Evolutionary conservation across 2,888 invertebrate species (phyloP).

Genomic region (Cantharis rufa): DNA sequence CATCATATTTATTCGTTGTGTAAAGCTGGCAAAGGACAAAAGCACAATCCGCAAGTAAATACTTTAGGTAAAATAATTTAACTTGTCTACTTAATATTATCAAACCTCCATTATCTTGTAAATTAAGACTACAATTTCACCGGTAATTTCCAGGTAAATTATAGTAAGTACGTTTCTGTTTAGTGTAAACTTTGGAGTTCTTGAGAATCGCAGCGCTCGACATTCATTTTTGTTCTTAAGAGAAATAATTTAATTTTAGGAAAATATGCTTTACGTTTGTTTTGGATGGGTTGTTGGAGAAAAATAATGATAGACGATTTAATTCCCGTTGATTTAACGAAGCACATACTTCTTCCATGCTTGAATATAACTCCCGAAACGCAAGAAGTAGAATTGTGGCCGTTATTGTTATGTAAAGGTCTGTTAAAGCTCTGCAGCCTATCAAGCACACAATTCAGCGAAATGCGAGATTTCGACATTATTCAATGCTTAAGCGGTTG

Average conservation of each 20-base stretch:
- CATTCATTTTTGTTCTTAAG: too few relatives aligned
- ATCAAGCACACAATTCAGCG: slow-evolving; percentile 48
- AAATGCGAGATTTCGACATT: slow-evolving; percentile 54
- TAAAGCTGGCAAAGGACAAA: slow-evolving; percentile 51
- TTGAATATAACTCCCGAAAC: slow-evolving; percentile 31
- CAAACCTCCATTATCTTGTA: neutral
- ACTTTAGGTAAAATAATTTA: slow-evolving; percentile 42
- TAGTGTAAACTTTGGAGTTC: too few relatives aligned
- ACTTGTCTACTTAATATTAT: neutral
- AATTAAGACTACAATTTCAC: too few relatives aligned
- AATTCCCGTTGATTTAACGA: slow-evolving; percentile 52
- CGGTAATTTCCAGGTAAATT: too few relatives aligned
- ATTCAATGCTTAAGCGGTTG: slow-evolving; percentile 57
- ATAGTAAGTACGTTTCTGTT: too few relatives aligned
- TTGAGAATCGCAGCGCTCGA: too few relatives aligned
- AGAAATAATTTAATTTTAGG: slow-evolving; percentile 44
- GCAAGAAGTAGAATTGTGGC: slow-evolving; percentile 55
- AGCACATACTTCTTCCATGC: slow-evolving; percentile 51
- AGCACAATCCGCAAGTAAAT: slow-evolving; percentile 52
- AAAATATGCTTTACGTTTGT: slow-evolving; percentile 57
- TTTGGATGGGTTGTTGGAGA: slow-evolving; percentile 58
- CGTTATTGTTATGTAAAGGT: slow-evolving; percentile 57
- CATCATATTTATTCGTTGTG: slow-evolving; percentile 56
- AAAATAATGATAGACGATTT: slow-evolving; percentile 56
- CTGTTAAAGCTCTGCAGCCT: slow-evolving; percentile 55